Base-by-base conservation (phyloP, 1,140 invertebrate species). In the Bombus fervidus region DNA sequence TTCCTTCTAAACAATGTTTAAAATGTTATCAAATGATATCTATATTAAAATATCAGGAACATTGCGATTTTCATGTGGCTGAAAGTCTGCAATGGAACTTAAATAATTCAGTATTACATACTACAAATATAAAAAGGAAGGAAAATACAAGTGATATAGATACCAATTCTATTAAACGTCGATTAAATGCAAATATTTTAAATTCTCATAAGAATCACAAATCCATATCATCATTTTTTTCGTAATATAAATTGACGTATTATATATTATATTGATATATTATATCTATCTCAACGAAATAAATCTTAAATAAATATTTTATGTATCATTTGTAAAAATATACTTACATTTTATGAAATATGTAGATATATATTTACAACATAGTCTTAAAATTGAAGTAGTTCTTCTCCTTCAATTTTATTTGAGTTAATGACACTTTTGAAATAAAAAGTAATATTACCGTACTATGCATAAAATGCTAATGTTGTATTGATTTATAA, bases 61-160 rank as follows among this genome's bases (percentile, higher is more conserved):
- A 98, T 93, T 93, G 95, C 81, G 97, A 98, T 94, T 97, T 96
- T 93, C 97, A 98, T 92, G 93, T 96, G 84, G 97, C 97, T 9
- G 96, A 96, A 90, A 96, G 96, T 90, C 91, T 98, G 57, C 97
- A 96, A 90, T 94, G 94, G 87, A 94, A 92, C 81, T 89, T 95
- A 95, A 95, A 91, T 93, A 82, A 95, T 94, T 66, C 81, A 0
- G 9, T 37, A 4, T 53, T 47, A 15, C 5, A 69, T 15, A 62
- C 81, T 13, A 75, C 13, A 39, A 81, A 53, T 28, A 3, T 64
- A 25, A 89, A 87, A 28, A 87, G 86, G 15, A 89, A 89, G 74
- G 28, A 75, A 0, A 37, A 73, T 37, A 41, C 22, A n/a, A 28
- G 10, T 22, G 62, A 89, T 39, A 1, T 25, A 41, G 13, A 41